Percentiles rank a stretch among this genome's conserved stretches.
Conservation (phyloP, 1,140 invertebrate genomes). For the Pseudomyrmex concolor region DNA sequence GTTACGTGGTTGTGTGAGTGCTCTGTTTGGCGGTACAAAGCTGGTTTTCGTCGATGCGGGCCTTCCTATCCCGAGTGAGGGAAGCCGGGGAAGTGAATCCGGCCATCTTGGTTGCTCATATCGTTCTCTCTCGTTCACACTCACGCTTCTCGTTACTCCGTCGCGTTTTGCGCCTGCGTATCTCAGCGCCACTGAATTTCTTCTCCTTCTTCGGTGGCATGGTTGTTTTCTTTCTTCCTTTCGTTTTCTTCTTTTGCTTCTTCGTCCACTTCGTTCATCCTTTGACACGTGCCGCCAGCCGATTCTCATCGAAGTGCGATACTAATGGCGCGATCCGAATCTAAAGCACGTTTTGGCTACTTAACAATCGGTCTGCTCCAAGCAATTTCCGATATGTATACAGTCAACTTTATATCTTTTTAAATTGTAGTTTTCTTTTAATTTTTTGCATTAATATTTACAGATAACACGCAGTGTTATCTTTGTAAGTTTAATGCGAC, state of each 20-base stretch:
- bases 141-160: slow-evolving; percentile 27
- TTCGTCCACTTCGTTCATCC: slow-evolving; percentile 68
- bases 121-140: slow-evolving; percentile 57
- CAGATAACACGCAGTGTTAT: not conserved
- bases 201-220: slow-evolving; percentile 35
- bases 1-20: slow-evolving; percentile 57
- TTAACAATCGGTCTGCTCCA: slow-evolving; percentile 22
- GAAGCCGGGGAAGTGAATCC: slow-evolving; percentile 58
- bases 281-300: slow-evolving; percentile 83
- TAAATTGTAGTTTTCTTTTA: not conserved
- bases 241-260: slow-evolving; percentile 55
- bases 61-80: slow-evolving; percentile 54
- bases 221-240: slow-evolving; percentile 33
- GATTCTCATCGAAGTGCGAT: slow-evolving; percentile 68
- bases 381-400: slow-evolving; percentile 19
- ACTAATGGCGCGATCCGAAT: slow-evolving; percentile 71
- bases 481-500: not conserved
- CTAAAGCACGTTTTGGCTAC: slow-evolving; percentile 62
- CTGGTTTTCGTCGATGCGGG: slow-evolving; percentile 62
- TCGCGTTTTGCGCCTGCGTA: slow-evolving; percentile 65
- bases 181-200: slow-evolving; percentile 59
- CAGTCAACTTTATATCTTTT: not conserved
- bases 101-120: slow-evolving; percentile 75
- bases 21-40: slow-evolving; percentile 57
- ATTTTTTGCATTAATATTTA: not conserved